Percentiles rank a stretch among this genome's conserved stretches.
phyloP scores from a whole-genome alignment of 2,113 vertebrate genomes.

The Uropsilus gracilis region DNA sequence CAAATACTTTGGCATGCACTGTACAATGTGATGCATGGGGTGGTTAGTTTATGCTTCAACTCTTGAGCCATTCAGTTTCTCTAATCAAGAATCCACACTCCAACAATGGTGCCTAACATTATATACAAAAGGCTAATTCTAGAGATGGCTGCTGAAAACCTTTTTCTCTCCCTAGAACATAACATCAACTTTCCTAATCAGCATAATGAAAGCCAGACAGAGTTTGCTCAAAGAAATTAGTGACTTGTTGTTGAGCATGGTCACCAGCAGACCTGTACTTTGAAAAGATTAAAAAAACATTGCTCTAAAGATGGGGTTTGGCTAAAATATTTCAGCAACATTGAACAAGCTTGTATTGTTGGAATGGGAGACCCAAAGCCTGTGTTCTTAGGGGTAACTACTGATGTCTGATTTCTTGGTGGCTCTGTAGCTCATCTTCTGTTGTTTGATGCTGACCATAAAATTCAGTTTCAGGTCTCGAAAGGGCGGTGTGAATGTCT shows the following conservation, averaged over 20 bases:
- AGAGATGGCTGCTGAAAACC: background rate
- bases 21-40: background rate
- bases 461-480: background rate
- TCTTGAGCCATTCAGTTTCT: background rate
- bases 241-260: conserved; percentile 9
- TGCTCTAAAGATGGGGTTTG: background rate
- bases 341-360: background rate
- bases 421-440: background rate
- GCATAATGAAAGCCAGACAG: background rate
- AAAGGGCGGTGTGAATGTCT: background rate
- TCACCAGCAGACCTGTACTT: background rate
- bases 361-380: background rate
- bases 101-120: background rate
- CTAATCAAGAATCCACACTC: background rate
- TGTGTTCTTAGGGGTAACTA: background rate
- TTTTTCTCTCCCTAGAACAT: background rate
- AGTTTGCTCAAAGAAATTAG: background rate
- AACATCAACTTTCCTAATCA: conserved; percentile 33
- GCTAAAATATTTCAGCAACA: background rate
- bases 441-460: background rate
- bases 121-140: background rate
- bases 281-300: conserved; percentile 7
- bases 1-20: background rate
- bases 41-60: background rate
- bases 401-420: background rate